These are phyloP conservation scores for Agriopis leucophaearia DNA, from an alignment of 2,888 invertebrate genomes.

Conservation along the genomic window DNA sequence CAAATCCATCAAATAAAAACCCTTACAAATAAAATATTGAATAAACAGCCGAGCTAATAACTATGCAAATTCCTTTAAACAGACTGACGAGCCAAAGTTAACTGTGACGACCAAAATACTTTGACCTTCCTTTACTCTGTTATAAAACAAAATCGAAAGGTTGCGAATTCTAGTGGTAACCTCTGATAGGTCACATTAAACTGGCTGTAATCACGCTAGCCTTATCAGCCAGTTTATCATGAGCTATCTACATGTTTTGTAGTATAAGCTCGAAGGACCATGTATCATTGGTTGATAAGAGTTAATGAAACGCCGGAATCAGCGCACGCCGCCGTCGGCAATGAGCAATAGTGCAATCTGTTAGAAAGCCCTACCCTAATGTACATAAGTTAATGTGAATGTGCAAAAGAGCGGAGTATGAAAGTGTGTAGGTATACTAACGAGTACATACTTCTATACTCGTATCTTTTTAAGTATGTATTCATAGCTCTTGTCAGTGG, in stretches of 20 bases:
- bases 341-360: constrained; percentile 43
- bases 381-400: not conserved
- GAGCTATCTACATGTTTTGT: constrained; percentile 37
- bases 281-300: constrained; percentile 42
- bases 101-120: constrained; percentile 12
- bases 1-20: constrained; percentile 32
- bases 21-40: constrained; percentile 57
- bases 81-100: constrained; percentile 42
- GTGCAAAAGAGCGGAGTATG: not conserved
- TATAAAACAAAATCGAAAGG: not conserved
- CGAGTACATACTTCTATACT: too few relatives aligned
- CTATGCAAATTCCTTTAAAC: constrained; percentile 76
- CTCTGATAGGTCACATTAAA: constrained; percentile 21
- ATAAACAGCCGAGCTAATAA: constrained; percentile 68
- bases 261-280: constrained; percentile 33
- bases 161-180: not conserved
- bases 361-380: constrained; percentile 28
- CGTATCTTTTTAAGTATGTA: too few relatives aligned
- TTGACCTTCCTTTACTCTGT: constrained; percentile 1
- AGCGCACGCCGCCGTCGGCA: constrained; percentile 62
- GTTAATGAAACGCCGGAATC: constrained; percentile 65
- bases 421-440: too few relatives aligned
- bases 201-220: constrained; percentile 45
- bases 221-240: constrained; percentile 40
- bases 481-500: too few relatives aligned